Evolutionary conservation across 2,888 invertebrate species (phyloP).

Genomic region (Blastobasis adustella): DNA sequence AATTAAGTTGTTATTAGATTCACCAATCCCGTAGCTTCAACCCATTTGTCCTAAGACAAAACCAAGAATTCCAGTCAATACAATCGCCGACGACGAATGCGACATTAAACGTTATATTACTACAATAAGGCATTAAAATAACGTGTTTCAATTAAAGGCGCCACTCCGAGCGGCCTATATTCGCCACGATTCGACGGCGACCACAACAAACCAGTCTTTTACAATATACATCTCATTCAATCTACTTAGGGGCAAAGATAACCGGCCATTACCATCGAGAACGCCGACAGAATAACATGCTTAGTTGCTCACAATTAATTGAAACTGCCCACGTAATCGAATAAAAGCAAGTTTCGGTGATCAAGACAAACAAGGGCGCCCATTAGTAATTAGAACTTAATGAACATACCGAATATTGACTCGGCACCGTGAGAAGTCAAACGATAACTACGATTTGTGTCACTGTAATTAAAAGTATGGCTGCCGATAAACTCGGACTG

Average conservation of each 20-base stretch:
- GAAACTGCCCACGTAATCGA: slow-evolving; percentile 73
- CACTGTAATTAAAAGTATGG: slow-evolving; percentile 72
- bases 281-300: slow-evolving; percentile 51
- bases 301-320: slow-evolving; percentile 62
- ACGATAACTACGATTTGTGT: slow-evolving; percentile 73
- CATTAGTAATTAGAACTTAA: slow-evolving; percentile 73
- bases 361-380: slow-evolving; percentile 72
- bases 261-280: slow-evolving; percentile 63
- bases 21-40: too few relatives aligned
- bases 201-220: slow-evolving; percentile 40
- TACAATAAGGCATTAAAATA: neutral
- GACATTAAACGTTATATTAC: too few relatives aligned
- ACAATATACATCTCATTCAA: slow-evolving; percentile 60
- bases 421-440: slow-evolving; percentile 70
- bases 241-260: slow-evolving; percentile 67
- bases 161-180: slow-evolving; percentile 17
- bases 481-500: slow-evolving; percentile 65
- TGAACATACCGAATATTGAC: slow-evolving; percentile 70
- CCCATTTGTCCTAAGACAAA: too few relatives aligned
- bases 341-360: slow-evolving; percentile 71
- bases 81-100: too few relatives aligned
- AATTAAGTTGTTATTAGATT: too few relatives aligned
- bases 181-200: slow-evolving; percentile 38
- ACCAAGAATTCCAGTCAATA: too few relatives aligned
- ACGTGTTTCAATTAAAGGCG: neutral